These are phyloP conservation scores for Percina caprodes DNA, from an alignment of 2,113 vertebrate genomes.

Conservation along the genomic window DNA sequence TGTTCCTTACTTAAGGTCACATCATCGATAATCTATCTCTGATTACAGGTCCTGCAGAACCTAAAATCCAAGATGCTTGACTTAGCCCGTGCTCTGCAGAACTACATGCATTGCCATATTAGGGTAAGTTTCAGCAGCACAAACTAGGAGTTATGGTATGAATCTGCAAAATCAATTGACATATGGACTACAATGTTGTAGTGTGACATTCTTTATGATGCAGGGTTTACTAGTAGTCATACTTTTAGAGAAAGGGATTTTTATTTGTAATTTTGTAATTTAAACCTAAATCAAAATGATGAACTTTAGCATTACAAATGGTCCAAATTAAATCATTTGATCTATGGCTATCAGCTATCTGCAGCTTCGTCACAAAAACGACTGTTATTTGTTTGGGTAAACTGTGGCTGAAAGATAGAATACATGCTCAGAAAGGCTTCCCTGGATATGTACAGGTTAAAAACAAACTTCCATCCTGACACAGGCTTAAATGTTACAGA, in stretches of 20 bases:
- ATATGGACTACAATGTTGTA: background rate
- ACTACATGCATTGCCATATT: slow-evolving; percentile 80
- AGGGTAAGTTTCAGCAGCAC: slow-evolving; percentile 77
- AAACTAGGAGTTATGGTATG: background rate
- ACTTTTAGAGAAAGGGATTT: too few species aligned
- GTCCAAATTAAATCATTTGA: background rate
- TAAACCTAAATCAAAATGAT: background rate
- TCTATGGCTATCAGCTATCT: background rate
- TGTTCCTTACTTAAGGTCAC: background rate
- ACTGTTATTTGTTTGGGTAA: slow-evolving; percentile 1
- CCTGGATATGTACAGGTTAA: slow-evolving; percentile 56
- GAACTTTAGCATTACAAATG: background rate
- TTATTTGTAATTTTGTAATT: background rate
- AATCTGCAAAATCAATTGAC: background rate
- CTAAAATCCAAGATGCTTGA: slow-evolving; percentile 82
- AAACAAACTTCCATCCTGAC: slow-evolving; percentile 54
- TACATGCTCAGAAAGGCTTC: slow-evolving; percentile 7
- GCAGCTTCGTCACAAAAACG: slow-evolving; percentile 12
- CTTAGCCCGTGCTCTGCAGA: slow-evolving; percentile 83
- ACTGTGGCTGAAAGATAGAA: slow-evolving; percentile 7
- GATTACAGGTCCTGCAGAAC: slow-evolving; percentile 81
- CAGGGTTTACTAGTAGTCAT: too few species aligned
- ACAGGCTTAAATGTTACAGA: slow-evolving; percentile 61
- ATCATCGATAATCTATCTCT: slow-evolving; percentile 18
- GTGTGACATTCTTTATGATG: background rate